Base-by-base conservation (phyloP, 2,113 vertebrate genomes). In the Perognathus longimembris region DNA sequence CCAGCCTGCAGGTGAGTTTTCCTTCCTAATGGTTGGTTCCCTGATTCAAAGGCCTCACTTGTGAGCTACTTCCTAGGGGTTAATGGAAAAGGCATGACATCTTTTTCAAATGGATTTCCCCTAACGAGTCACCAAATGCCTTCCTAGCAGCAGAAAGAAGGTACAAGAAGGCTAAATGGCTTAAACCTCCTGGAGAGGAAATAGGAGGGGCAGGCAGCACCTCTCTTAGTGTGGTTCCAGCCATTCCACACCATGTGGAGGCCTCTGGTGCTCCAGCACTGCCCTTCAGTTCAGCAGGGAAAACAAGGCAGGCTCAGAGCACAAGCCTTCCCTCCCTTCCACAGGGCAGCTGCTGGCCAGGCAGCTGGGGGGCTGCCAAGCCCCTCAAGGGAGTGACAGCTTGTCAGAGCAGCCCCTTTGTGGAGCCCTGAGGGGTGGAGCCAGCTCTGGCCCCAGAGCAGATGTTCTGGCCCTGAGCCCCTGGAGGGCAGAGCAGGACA, bases 221-320 rank as follows among this genome's bases (percentile, higher is more conserved):
- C 57, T 42, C 77, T 59, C 6, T 67, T 9, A 28, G 5, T 30
- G 40, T 8, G 24, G 54, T 40, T 40, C 59, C 63, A 75, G 85
- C 20, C 80, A 57, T 45, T 71, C 26, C 4, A 20, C 18, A 59
- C 24, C n/a, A 17, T 15, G 0, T 64, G 24, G 59, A 84, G 61
- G 61, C 9, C 15, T 3, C 24, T 36, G 7, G 67, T 77, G 74
- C 50, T 90, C 81, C 85, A 45, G 45, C 15, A 57, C 26, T 66
- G 61, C 81, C 30, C 69, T 30, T 57, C 2, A 0, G 69, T 69
- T 87, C 57, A 24, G 7, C 24, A 64, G 59, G 85, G 92, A 38
- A 93, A 85, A 92, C 90, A 85, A 91, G 93, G 81, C 71, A 83
- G 83, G 34, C 73, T 90, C 91, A 82, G 76, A 61, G 18, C 86